phyloP scores from a whole-genome alignment of 2,888 invertebrate genomes.

The Apocheima hispidaria region DNA sequence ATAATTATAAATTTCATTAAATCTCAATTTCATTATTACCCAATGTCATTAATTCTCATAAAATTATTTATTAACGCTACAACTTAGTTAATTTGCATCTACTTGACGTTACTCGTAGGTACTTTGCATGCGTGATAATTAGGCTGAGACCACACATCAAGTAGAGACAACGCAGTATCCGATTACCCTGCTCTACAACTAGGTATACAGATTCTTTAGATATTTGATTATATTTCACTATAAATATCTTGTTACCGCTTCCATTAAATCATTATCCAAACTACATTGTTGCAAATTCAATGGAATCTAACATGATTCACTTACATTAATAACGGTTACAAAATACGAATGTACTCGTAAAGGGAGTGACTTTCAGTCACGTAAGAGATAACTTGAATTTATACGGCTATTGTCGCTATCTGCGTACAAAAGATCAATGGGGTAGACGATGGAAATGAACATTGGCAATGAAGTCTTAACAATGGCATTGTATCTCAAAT shows the following conservation, averaged over 20 bases:
- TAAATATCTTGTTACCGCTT: slow-evolving; percentile 7
- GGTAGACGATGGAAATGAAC: slow-evolving; percentile 7
- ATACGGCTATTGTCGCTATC: slow-evolving; percentile 13
- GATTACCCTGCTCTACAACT: slow-evolving; percentile 4
- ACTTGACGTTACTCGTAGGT: not conserved
- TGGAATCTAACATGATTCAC: slow-evolving; percentile 19
- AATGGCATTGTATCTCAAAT: slow-evolving; percentile 1
- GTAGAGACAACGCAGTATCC: not conserved
- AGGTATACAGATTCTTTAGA: slow-evolving; percentile 4
- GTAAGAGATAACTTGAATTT: slow-evolving; percentile 21
- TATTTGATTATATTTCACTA: not conserved
- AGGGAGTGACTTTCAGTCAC: slow-evolving; percentile 14
- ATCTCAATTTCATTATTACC: no score
- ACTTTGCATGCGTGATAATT: not conserved
- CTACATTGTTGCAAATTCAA: slow-evolving; percentile 27
- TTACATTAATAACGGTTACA: slow-evolving; percentile 17
- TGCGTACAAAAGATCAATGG: slow-evolving; percentile 11
- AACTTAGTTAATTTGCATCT: not conserved
- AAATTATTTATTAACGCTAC: no score
- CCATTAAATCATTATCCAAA: slow-evolving; percentile 18
- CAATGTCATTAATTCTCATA: no score
- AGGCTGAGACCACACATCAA: slow-evolving; percentile 17
- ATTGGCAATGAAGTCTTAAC: slow-evolving; percentile 6
- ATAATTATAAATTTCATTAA: no score
- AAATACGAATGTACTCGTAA: slow-evolving; percentile 13